These are phyloP conservation scores for Smittia sp. DNA, from an alignment of 2,888 invertebrate species.

Conservation along the genomic window DNA sequence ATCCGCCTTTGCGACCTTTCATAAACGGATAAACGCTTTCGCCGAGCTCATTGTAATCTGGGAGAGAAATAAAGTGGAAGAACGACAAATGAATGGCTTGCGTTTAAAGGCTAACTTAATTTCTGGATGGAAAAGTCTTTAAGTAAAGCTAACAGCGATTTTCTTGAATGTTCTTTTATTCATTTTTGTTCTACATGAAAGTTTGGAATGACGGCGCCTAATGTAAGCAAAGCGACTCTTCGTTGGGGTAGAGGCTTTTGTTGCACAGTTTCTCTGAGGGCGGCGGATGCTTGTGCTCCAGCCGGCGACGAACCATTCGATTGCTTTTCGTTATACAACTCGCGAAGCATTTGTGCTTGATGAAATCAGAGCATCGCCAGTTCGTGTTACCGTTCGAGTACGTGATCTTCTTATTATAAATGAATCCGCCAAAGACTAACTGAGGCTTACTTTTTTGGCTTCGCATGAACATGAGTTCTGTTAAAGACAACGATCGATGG, in stretches of 20 bases:
- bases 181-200: neutral
- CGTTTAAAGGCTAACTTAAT: neutral
- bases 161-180: neutral
- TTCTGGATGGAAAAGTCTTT: neutral
- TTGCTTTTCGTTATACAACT: constrained; percentile 53
- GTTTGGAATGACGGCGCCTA: neutral
- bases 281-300: constrained; percentile 53
- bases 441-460: constrained; percentile 56
- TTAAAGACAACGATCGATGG: constrained; percentile 43
- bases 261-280: constrained; percentile 53
- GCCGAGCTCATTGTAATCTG: constrained; percentile 26
- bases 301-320: constrained; percentile 46
- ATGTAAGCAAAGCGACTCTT: neutral
- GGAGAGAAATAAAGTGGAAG: constrained; percentile 25
- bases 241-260: constrained; percentile 44
- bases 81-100: neutral
- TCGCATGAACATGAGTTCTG: constrained; percentile 51
- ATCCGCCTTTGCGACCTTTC: constrained; percentile 53
- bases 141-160: neutral
- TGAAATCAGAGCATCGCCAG: constrained; percentile 53
- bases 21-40: constrained; percentile 47
- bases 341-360: constrained; percentile 53
- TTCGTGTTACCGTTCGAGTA: constrained; percentile 54
- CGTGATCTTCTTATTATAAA: constrained; percentile 55
- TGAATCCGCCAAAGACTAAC: constrained; percentile 52